A percentile compares a stretch with the other conserved stretches of the same genome.
Evolutionary conservation across 1,140 invertebrate genomes (phyloP).

Genomic region (Drosophila baimaii): DNA sequence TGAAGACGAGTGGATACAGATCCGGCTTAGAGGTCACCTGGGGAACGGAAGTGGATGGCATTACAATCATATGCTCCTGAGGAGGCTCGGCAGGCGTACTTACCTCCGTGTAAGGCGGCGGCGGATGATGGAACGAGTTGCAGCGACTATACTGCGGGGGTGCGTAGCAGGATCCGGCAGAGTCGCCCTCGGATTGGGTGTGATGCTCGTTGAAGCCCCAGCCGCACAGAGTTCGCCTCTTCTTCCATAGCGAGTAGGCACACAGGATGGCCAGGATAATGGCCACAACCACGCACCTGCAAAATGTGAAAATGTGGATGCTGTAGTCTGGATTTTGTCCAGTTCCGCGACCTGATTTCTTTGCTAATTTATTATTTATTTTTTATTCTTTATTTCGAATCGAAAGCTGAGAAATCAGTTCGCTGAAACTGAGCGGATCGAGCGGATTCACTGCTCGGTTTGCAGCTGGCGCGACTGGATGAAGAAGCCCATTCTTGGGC

Average conservation of each 20-base stretch:
- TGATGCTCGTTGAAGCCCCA: conserved; percentile 84
- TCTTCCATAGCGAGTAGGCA: conserved; percentile 88
- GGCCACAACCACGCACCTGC: conserved; percentile 87
- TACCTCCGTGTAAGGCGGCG: conserved; percentile 93
- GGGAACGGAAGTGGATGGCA: not conserved
- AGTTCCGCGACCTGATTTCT: not conserved
- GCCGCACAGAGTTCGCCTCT: conserved; percentile 85
- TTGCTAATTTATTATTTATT: not conserved
- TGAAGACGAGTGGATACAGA: conserved; percentile 92
- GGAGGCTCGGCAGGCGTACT: conserved; percentile 9
- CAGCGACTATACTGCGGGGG: conserved; percentile 92
- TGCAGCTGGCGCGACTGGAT: conserved; percentile 64
- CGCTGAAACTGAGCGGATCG: not conserved
- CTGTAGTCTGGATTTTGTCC: not conserved
- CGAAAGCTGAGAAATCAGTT: conserved; percentile 8
- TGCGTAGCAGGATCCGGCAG: conserved; percentile 90
- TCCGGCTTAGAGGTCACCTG: conserved; percentile 94
- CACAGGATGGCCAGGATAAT: conserved; percentile 87
- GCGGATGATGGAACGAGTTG: conserved; percentile 90
- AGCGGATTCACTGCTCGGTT: conserved; percentile 60
- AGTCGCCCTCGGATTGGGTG: conserved; percentile 88
- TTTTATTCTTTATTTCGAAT: too few relatives aligned
- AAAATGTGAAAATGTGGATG: conserved; percentile 48
- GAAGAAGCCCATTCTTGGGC: conserved; percentile 65
- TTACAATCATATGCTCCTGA: not conserved